These are phyloP conservation scores for Lycocorax pyrrhopterus DNA, from an alignment of 2,113 vertebrate genomes.

Conservation along the genomic window DNA sequence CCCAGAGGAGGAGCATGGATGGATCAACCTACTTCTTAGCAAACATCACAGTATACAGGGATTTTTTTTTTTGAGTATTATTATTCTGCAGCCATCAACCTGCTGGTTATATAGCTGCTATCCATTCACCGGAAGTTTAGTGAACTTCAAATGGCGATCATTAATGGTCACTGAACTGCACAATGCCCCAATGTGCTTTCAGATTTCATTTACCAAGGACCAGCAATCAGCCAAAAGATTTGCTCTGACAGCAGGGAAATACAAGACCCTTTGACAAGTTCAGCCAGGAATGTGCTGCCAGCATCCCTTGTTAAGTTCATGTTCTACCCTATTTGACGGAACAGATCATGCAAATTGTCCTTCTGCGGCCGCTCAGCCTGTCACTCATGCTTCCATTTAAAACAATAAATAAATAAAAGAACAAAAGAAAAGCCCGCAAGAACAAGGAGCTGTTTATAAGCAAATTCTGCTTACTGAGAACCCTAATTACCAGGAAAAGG, in stretches of 20 bases:
- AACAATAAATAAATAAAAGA: constrained; percentile 47
- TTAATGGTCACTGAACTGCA: constrained; percentile 78
- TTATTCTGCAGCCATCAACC: constrained; percentile 54
- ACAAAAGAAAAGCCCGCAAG: constrained; percentile 6
- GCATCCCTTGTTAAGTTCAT: constrained; percentile 54
- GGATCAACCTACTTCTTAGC: constrained; percentile 6
- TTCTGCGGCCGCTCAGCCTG: constrained; percentile 4
- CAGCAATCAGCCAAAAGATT: constrained; percentile 71
- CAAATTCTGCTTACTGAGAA: neutral
- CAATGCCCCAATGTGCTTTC: constrained; percentile 74
- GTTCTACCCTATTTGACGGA: constrained; percentile 53
- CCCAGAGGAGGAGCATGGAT: neutral
- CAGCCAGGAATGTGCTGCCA: constrained; percentile 24
- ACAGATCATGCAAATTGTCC: constrained; percentile 66
- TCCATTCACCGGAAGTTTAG: constrained; percentile 74
- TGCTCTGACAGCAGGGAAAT: constrained; percentile 72
- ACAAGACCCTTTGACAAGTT: constrained; percentile 60
- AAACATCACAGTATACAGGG: neutral
- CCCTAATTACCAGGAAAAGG: constrained; percentile 15
- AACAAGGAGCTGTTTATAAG: neutral
- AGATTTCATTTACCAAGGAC: constrained; percentile 76
- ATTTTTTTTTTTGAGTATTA: neutral
- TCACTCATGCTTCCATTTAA: constrained; percentile 16
- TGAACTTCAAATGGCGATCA: constrained; percentile 79
- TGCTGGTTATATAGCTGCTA: constrained; percentile 62